These are phyloP conservation scores for Lophotriccus pileatus DNA, from an alignment of 2,797 vertebrate genomes.

Conservation along the genomic window DNA sequence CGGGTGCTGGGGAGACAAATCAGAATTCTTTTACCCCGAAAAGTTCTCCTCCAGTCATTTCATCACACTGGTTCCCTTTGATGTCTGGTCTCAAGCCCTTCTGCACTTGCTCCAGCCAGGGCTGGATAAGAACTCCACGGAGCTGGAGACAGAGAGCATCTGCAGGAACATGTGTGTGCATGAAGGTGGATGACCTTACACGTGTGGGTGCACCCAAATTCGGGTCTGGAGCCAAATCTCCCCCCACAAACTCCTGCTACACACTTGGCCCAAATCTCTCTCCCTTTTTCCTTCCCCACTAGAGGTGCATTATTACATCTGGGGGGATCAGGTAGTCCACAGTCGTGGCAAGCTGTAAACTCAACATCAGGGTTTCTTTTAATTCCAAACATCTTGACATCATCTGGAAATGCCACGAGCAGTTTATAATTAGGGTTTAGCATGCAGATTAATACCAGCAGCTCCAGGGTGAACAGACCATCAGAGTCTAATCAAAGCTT, in stretches of 20 bases:
- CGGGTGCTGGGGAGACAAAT: background rate
- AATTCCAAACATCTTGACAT: constrained; percentile 80
- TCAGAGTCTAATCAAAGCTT: constrained; percentile 67
- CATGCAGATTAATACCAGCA: constrained; percentile 68
- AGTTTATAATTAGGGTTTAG: constrained; percentile 72
- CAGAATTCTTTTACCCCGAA: background rate
- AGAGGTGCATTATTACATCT: background rate
- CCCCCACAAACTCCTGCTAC: background rate
- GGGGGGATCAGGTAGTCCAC: constrained; percentile 34
- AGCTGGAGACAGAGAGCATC: background rate
- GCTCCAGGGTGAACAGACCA: constrained; percentile 54
- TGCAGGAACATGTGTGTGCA: background rate
- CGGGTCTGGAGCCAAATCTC: background rate
- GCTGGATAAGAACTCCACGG: background rate
- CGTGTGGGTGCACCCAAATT: background rate
- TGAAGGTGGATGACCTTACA: background rate
- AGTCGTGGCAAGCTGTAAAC: constrained; percentile 68
- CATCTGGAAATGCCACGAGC: constrained; percentile 74
- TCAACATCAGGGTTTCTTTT: constrained; percentile 63
- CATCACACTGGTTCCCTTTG: background rate
- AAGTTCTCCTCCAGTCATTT: background rate
- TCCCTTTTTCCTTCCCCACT: background rate
- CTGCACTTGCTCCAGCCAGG: background rate
- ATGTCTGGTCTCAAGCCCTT: background rate
- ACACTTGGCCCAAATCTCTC: background rate